Percentiles rank a stretch among this genome's conserved stretches.
Evolutionary conservation across 2,888 invertebrate species (phyloP).

Genomic region (Omphaloscelis lunosa): DNA sequence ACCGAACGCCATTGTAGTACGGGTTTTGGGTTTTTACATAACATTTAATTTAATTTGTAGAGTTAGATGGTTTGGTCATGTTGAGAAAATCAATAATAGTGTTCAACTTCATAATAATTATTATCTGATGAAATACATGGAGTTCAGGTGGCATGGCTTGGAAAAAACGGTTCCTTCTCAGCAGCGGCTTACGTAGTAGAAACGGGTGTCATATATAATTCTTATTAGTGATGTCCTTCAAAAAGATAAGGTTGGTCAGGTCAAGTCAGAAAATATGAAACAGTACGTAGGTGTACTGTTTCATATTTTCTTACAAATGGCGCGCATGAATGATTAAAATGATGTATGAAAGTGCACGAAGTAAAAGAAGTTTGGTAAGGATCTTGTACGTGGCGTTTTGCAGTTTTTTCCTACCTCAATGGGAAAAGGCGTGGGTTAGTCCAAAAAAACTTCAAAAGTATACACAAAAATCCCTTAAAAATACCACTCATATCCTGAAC

Average conservation of each 20-base stretch:
- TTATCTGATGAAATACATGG: not conserved
- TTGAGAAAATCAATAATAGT: not conserved
- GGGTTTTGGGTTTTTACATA: not conserved
- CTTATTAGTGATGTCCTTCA: not conserved
- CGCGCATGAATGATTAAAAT: not conserved
- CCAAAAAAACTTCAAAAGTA: not conserved
- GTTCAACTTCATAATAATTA: not conserved
- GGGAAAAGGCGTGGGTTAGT: accelerated
- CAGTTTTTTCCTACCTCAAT: not conserved
- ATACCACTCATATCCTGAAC: slow-evolving; percentile 24
- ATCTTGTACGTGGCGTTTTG: not conserved
- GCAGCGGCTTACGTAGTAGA: not conserved
- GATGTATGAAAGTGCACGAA: not conserved
- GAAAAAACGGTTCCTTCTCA: not conserved
- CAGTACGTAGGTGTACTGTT: no score
- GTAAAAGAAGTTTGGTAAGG: not conserved
- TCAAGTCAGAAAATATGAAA: no score
- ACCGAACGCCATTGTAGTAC: not conserved
- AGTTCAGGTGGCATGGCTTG: not conserved
- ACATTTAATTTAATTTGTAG: not conserved
- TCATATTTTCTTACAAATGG: not conserved
- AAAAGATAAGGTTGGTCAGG: not conserved
- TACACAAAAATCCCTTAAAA: slow-evolving; percentile 25
- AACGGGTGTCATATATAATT: not conserved
- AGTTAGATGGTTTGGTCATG: not conserved